Evolutionary conservation across 2,888 invertebrate species (phyloP), one percentile per base, ranked within the genome.

Genomic region (Philhelius pedissequus): DNA sequence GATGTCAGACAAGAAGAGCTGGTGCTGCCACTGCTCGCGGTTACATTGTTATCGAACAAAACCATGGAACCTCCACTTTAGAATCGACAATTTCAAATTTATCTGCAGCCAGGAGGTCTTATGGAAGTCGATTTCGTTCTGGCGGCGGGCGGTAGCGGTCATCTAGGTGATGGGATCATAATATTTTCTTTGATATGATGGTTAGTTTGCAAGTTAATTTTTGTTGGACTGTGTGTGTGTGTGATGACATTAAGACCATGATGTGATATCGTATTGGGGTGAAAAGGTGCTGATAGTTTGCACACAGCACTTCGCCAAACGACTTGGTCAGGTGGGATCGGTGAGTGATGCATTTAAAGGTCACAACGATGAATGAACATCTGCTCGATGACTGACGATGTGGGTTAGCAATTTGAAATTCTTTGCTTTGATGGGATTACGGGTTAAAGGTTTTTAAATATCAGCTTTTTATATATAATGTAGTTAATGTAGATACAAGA

Each of bases 211-310:
- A 32, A 78, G 52, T 60, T 69, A 69, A 78, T 66, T 66, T 78
- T 58, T 38, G 66, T 56, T 22, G 11, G 18, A 15, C 22, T 7
- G 6, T 30, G 8, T 40, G 25, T 40, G 25, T 62, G 52, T 66
- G 56, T 52, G 82, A 83, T 83, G 82, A 83, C 82, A 83, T 83
- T 83, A 83, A 68, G 73, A 38, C 25, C 54, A 64, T 62, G 56
- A 78, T 79, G 74, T 83, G 83, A 79, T 79, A 84, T 79, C 66
- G 75, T 60, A 79, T 70, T 50, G 83, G 75, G 75, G 74, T 84
- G 83, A 58, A 84, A 84, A 84, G 83, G 79, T 84, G 83, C 69
- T 75, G 79, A 84, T 79, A 75, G 79, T 83, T 78, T 70, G 74
- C 62, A 22, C 62, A 73, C 48, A 68, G 43, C 52, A 15, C 35